Conservation (phyloP, 1,140 invertebrate genomes). For the Brachionus sp. region DNA sequence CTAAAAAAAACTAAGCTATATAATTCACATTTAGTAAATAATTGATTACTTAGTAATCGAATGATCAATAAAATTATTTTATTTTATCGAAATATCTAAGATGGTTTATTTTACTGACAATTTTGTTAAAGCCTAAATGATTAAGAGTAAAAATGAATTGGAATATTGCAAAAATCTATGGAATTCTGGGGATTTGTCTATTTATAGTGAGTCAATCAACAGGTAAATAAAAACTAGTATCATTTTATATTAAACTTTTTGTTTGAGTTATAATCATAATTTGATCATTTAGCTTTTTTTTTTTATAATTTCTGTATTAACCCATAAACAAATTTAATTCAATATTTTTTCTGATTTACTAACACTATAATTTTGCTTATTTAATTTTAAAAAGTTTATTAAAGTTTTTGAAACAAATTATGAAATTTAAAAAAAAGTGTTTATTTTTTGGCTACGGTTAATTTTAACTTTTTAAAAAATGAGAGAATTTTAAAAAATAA, state of each 20-base stretch:
- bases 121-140: background rate
- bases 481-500: too few species aligned
- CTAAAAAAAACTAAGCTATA: background rate
- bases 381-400: too few species aligned
- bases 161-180: background rate
- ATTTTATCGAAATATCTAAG: background rate
- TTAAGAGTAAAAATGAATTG: background rate
- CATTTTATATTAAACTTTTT: background rate
- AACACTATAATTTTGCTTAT: too few species aligned
- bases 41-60: conserved; percentile 32
- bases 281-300: too few species aligned
- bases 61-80: background rate
- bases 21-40: conserved; percentile 38
- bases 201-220: background rate
- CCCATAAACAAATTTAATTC: too few species aligned
- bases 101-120: background rate
- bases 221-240: background rate
- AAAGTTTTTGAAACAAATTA: too few species aligned
- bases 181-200: background rate
- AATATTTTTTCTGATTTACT: too few species aligned
- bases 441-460: too few species aligned
- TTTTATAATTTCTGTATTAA: too few species aligned
- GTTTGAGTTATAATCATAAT: too few species aligned
- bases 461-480: too few species aligned
- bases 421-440: too few species aligned